Conservation (phyloP, 1,140 invertebrate species). For the Bemisia tabaci region DNA sequence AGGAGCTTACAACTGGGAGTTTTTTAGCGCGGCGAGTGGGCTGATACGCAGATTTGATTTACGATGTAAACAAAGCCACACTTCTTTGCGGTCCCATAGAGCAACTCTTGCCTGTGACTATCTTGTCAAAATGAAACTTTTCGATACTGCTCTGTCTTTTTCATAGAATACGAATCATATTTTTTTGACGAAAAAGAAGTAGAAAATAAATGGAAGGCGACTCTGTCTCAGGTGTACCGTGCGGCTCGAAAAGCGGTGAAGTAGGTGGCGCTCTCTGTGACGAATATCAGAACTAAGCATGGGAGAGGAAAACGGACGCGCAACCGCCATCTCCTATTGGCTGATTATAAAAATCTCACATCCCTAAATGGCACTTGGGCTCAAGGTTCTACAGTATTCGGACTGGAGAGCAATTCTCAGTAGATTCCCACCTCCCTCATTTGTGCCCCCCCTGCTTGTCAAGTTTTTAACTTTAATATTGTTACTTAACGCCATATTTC, state of each 20-base stretch:
- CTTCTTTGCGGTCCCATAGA: no score
- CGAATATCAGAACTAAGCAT: background rate
- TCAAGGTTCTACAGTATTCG: slow-evolving; percentile 31
- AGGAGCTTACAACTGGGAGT: background rate
- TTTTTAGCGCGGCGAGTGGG: background rate
- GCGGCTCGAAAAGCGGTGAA: no score
- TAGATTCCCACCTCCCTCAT: slow-evolving; percentile 25
- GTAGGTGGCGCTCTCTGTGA: slow-evolving; percentile 17
- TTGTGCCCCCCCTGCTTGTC: slow-evolving; percentile 15
- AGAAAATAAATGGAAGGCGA: no score
- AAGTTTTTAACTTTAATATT: background rate
- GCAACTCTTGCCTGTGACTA: no score
- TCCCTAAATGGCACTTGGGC: slow-evolving; percentile 29
- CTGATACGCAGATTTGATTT: background rate
- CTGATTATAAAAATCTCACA: slow-evolving; percentile 24
- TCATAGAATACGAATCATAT: no score
- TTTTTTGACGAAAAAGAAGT: no score
- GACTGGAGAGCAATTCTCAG: slow-evolving; percentile 26
- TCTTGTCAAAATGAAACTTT: no score
- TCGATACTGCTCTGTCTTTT: no score
- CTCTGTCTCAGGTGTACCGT: no score
- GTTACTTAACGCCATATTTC: slow-evolving; percentile 4
- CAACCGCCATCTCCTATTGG: slow-evolving; percentile 26
- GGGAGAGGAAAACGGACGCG: slow-evolving; percentile 23
- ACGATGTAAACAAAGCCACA: background rate